Percentiles rank a stretch among this genome's conserved stretches.
These are phyloP conservation scores for Sussaba pulchella DNA, from an alignment of 2,888 invertebrate genomes.

Conservation along the genomic window DNA sequence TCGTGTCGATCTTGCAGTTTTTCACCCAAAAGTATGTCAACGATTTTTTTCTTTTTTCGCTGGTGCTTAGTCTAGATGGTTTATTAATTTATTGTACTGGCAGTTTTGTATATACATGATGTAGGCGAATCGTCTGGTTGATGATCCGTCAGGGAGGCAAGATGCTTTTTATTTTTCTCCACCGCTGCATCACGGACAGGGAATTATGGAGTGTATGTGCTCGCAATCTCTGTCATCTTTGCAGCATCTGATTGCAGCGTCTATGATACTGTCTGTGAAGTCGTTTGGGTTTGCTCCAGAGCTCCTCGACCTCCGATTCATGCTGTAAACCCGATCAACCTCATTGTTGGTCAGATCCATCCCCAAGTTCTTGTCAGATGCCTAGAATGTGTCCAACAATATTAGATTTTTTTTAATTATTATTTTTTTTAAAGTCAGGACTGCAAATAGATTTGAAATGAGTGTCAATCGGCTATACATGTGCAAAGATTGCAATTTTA, in stretches of 20 bases:
- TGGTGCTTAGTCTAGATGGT: conserved; percentile 12
- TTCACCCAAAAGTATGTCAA: too few species aligned
- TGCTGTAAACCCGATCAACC: conserved; percentile 69
- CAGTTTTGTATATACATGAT: conserved; percentile 29
- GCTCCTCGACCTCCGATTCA: conserved; percentile 66
- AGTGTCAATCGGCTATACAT: too few species aligned
- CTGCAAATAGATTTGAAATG: too few species aligned
- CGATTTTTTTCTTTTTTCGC: neutral
- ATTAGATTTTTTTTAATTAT: too few species aligned
- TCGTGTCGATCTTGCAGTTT: too few species aligned
- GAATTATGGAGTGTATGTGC: conserved; percentile 23
- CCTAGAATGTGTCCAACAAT: conserved; percentile 42
- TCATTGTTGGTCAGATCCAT: conserved; percentile 64
- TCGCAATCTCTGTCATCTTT: conserved; percentile 63
- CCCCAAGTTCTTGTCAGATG: conserved; percentile 56
- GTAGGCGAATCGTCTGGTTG: conserved; percentile 10
- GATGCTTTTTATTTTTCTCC: neutral
- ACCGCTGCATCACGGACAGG: neutral
- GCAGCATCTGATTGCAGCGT: conserved; percentile 69
- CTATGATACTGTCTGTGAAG: conserved; percentile 45
- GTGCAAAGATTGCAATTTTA: too few species aligned
- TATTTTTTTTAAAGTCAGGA: too few species aligned
- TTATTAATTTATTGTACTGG: conserved; percentile 35
- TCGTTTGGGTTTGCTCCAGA: conserved; percentile 58
- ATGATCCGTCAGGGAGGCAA: conserved; percentile 1